These are phyloP conservation scores for Grammomys dolichurus DNA, from an alignment of 2,113 vertebrate genomes.

Conservation along the genomic window DNA sequence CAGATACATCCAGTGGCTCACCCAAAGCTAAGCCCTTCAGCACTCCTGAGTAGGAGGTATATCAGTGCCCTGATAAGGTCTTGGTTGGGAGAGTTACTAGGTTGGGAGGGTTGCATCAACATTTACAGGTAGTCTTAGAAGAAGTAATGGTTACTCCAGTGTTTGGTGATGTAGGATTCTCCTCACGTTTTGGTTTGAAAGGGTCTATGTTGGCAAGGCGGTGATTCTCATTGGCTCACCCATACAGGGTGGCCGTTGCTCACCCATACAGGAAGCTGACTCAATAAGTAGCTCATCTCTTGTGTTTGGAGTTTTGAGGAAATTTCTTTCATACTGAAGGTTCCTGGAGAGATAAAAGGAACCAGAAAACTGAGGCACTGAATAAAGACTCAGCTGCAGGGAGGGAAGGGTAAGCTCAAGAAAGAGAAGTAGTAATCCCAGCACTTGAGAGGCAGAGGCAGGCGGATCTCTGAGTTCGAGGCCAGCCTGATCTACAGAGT, in stretches of 20 bases:
- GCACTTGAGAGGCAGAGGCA: too few relatives aligned
- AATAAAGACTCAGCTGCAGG: not conserved
- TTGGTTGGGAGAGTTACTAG: not conserved
- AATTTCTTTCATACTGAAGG: not conserved
- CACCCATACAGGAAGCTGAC: not conserved
- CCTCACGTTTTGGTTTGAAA: not conserved
- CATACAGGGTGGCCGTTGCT: not conserved
- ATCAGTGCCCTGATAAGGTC: not conserved
- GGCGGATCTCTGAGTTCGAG: too few relatives aligned
- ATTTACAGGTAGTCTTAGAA: not conserved
- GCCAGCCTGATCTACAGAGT: too few relatives aligned
- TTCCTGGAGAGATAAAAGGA: not conserved
- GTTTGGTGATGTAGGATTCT: not conserved
- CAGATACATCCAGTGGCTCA: fast-evolving
- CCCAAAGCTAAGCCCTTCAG: not conserved
- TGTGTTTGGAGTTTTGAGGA: not conserved
- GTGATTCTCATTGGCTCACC: not conserved
- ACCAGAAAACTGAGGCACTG: not conserved
- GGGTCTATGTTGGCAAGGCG: not conserved
- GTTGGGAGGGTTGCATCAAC: not conserved
- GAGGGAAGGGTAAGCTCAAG: not conserved
- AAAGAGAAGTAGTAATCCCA: too few relatives aligned
- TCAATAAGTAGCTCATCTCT: not conserved
- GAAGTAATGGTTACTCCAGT: not conserved
- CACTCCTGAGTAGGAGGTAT: not conserved